Conservation (phyloP, 2,113 vertebrate genomes). For the Psettodes erumei region DNA sequence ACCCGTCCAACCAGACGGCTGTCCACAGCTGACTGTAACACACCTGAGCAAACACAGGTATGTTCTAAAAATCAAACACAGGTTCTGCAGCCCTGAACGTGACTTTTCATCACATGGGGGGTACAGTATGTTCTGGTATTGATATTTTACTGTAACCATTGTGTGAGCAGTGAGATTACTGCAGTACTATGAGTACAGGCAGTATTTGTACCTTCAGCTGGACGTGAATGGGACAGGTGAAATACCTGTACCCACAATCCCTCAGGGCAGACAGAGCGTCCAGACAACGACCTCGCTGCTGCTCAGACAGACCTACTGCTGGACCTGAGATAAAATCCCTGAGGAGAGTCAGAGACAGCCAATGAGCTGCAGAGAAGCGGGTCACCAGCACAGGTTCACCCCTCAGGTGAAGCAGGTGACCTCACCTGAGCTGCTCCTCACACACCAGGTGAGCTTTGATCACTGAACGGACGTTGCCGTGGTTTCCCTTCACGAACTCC, state of each 20-base stretch:
- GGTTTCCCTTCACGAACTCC: slow-evolving; percentile 82
- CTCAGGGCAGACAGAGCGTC: slow-evolving; percentile 77
- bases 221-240: slow-evolving; percentile 79
- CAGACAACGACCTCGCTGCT: slow-evolving; percentile 59
- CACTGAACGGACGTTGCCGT: slow-evolving; percentile 73
- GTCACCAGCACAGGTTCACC: background rate
- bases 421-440: slow-evolving; percentile 89
- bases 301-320: slow-evolving; percentile 38
- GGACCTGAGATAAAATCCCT: slow-evolving; percentile 57
- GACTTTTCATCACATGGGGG: no score
- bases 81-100: no score
- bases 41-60: slow-evolving; percentile 75
- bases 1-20: slow-evolving; percentile 78
- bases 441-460: slow-evolving; percentile 88
- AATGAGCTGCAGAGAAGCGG: slow-evolving; percentile 22
- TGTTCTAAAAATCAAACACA: no score
- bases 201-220: slow-evolving; percentile 85
- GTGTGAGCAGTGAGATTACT: background rate
- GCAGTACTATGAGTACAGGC: background rate
- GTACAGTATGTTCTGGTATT: no score
- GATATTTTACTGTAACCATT: no score
- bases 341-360: slow-evolving; percentile 21
- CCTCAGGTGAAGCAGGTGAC: background rate
- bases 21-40: slow-evolving; percentile 84
- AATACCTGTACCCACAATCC: slow-evolving; percentile 69